Evolutionary conservation across 1,140 invertebrate genomes (phyloP), one percentile per base, ranked within the genome.

Genomic region (Plutomurus gul): DNA sequence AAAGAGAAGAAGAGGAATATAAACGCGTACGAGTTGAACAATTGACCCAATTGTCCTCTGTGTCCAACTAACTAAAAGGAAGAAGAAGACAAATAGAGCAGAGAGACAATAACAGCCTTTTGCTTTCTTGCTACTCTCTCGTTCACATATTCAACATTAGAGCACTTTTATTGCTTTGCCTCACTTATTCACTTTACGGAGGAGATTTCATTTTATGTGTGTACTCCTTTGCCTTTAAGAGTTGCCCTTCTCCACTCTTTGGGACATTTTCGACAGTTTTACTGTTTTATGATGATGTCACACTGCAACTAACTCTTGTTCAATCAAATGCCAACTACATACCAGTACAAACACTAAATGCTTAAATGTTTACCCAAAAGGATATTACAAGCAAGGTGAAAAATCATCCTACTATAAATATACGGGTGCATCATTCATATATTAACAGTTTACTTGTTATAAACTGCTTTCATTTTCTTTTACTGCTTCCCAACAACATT

Each of bases 231-330:
- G 51, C 56, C 75, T 33, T 77, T 56, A 33, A 49, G 25, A 33
- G 51, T 56, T 36, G 51, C 40, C 70, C 36, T 18, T 37, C 6
- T 11, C 51, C 51, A 27, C 47, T 30, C 25, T 75, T 51, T 65
- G 56, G 56, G 56, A 65, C 56, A 75, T 27, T 79, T 79, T 33
- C 46, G 77, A 79, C 77, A 79, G 33, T 79, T 79, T 79, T 79
- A 79, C 71, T 79, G 77, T 70, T 79, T 79, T 79, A 79, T 75
- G 77, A 79, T 72, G 36, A 60, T 65, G 27, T 65, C 56, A n/a
- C n/a, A 33, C 56, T 65, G 27, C 27, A 33, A 65, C 27, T 65
- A n/a, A 16, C 30, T 65, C 27, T 3, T 27, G 27, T n/a, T 36
- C n/a, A n/a, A n/a, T n/a, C n/a, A n/a, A n/a, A n/a, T n/a, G n/a